Evolutionary conservation across 2,888 invertebrate species (phyloP), one percentile per base, ranked within the genome.

Genomic region (Tetrapedia diversipes): DNA sequence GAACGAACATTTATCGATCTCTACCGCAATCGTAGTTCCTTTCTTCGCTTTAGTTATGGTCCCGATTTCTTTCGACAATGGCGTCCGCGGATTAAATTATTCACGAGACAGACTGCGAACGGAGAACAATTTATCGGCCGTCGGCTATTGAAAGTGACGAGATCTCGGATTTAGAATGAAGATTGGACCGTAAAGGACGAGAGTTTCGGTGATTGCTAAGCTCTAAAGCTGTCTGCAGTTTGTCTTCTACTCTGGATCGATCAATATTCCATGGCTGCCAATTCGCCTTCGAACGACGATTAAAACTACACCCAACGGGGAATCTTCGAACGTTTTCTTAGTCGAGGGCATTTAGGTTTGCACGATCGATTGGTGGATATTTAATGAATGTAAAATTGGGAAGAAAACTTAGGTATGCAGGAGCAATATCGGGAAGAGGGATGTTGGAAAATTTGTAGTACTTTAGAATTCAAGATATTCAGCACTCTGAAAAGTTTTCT

Each of bases 141-240:
- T 4, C 29, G n/a, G 19, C 19, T 51, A 68, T 73, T 29, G 68
- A 49, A 64, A 59, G 51, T 34, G 68, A 73, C 51, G 39, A 43
- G 73, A 49, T 54, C 54, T 39, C 29, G 59, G 43, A 59, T 77
- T 61, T 64, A 24, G 54, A 19, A 32, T 39, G 73, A 73, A 39
- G 22, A 53, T 54, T 10, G 54, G 19, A 61, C 45, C n/a, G 39
- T 22, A 27, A 53, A 32, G 43, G 53, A 54, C 24, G 43, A 41
- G 66, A 39, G 37, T 57, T 51, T 37, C 29, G 53, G 63, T 68
- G 68, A 77, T 65, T 77, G 68, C 64, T 56, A n/a, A 74, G 68
- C 73, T 59, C 49, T 47, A 39, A 69, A 77, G 68, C 59, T 60
- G 41, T 24, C 61, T 37, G 73, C 64, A 73, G 67, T 77, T 75